These are phyloP conservation scores for Gorsachius magnificus DNA, from an alignment of 2,797 vertebrate genomes.

Conservation along the genomic window DNA sequence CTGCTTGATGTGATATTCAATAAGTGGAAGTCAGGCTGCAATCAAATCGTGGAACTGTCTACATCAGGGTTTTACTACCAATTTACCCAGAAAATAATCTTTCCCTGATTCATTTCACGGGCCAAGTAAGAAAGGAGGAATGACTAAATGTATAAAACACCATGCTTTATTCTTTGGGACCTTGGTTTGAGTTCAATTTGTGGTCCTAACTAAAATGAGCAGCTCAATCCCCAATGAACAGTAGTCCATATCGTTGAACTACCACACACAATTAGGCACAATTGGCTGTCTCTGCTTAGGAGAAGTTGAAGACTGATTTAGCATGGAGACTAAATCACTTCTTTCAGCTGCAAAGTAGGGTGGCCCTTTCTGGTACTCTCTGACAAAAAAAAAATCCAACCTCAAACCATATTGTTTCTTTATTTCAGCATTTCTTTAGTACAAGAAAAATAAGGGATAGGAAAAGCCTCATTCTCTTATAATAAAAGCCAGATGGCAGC, in stretches of 20 bases:
- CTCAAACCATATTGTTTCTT: slow-evolving; percentile 16
- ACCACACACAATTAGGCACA: slow-evolving; percentile 68
- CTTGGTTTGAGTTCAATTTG: slow-evolving; percentile 61
- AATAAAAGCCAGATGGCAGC: slow-evolving; percentile 50
- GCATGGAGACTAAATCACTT: slow-evolving; percentile 45
- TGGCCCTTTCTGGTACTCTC: not conserved
- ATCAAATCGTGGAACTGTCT: slow-evolving; percentile 62
- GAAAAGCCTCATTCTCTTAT: not conserved
- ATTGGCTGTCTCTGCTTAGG: slow-evolving; percentile 59
- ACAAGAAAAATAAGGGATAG: slow-evolving; percentile 21
- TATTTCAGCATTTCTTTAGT: slow-evolving; percentile 28
- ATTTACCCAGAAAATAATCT: slow-evolving; percentile 74
- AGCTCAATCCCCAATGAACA: slow-evolving; percentile 64
- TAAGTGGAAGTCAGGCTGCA: slow-evolving; percentile 66
- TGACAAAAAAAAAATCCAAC: not conserved
- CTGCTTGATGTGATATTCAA: slow-evolving; percentile 68
- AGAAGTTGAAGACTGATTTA: slow-evolving; percentile 59
- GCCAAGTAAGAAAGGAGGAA: slow-evolving; percentile 54
- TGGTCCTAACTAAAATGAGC: slow-evolving; percentile 68
- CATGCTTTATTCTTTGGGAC: slow-evolving; percentile 56
- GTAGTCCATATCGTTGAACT: slow-evolving; percentile 36
- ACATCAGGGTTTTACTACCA: slow-evolving; percentile 65
- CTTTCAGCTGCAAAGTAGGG: slow-evolving; percentile 43
- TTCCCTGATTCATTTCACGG: slow-evolving; percentile 65
- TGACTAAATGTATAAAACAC: slow-evolving; percentile 56